Evolutionary conservation across 2,797 vertebrate species (phyloP).

Genomic region (Hyperoplus immaculatus): DNA sequence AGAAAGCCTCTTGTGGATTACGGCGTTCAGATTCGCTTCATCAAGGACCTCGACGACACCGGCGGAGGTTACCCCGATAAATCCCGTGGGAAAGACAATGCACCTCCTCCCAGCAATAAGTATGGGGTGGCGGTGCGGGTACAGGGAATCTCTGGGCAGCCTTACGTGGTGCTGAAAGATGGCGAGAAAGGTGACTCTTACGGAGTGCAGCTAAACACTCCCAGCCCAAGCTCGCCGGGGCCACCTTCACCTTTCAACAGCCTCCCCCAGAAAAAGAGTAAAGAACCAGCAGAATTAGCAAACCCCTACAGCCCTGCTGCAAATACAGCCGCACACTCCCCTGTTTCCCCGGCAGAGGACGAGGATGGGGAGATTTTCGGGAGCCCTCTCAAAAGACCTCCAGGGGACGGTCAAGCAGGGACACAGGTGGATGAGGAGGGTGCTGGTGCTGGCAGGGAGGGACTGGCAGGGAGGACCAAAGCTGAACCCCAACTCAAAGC

Average conservation of each 20-base stretch:
- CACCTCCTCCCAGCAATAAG: slow-evolving; percentile 74
- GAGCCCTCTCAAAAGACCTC: slow-evolving; percentile 83
- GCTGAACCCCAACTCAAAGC: slow-evolving; percentile 53
- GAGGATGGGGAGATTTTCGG: slow-evolving; percentile 76
- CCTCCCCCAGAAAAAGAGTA: slow-evolving; percentile 49
- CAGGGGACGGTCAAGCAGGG: slow-evolving; percentile 86
- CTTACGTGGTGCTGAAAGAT: slow-evolving; percentile 95
- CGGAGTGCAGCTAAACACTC: slow-evolving; percentile 92
- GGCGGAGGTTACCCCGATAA: slow-evolving; percentile 80
- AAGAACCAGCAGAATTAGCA: slow-evolving; percentile 40
- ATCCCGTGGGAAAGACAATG: slow-evolving; percentile 62
- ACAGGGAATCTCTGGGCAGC: slow-evolving; percentile 96
- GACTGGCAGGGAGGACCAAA: slow-evolving; percentile 50
- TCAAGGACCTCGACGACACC: slow-evolving; percentile 89
- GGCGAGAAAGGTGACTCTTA: slow-evolving; percentile 93
- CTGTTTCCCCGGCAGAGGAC: slow-evolving; percentile 82
- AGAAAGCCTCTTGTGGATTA: slow-evolving; percentile 90
- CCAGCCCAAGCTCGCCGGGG: slow-evolving; percentile 60
- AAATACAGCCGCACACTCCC: slow-evolving; percentile 54
- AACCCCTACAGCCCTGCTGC: slow-evolving; percentile 52
- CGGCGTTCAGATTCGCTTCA: slow-evolving; percentile 97
- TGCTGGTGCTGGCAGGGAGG: slow-evolving; percentile 28
- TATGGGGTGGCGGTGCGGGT: slow-evolving; percentile 95
- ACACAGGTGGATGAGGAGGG: slow-evolving; percentile 79
- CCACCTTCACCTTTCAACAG: slow-evolving; percentile 71